Base-by-base conservation (phyloP, 2,113 vertebrate genomes). In the Epinephelus moara region DNA sequence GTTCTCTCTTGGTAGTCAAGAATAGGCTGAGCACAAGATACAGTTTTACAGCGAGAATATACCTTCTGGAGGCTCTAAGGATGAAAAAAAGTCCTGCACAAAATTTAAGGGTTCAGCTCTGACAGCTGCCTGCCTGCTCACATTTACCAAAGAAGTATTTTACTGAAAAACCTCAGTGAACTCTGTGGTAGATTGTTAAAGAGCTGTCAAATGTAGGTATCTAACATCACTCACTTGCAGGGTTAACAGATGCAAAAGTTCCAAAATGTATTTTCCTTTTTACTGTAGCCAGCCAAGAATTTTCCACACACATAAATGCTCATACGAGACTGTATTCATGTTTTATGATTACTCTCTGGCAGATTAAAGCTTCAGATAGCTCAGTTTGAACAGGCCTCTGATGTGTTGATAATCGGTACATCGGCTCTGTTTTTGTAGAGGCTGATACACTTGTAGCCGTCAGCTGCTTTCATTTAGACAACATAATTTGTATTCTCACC, bases 401-500 rank as follows among this genome's bases (percentile, higher is more conserved):
- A 80, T 81, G 45, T 71, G 56, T 78, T 52, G 63, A 75, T 84
- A 73, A 78, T 64, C 63, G 73, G 55, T 50, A 23, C 61, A 40
- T 84, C 68, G 42, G n/a, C 42, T 79, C 55, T 47, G 45, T 33
- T 72, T 86, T 47, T 62, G 56, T 30, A 37, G 30, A 45, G 33
- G n/a, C 30, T 17, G 33, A 59, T 15, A 64, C 53, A 75, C 56
- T 61, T 67, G 45, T 21, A 50, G 42, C 19, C 30, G 67, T 75
- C 47, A 63, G 33, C 57, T 82, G 57, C n/a, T 75, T 60, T 78
- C 37, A 49, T 85, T 85, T 78, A 23, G 55, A 85, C 6, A 56
- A 33, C 57, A 30, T 71, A 1, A 82, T 88, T 88, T 84, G 61
- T 83, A 75, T 89, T 84, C 69, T 25, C 23, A 23, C 72, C 45